Evolutionary conservation across 2,113 vertebrate genomes (phyloP), one percentile per base, ranked within the genome.

Genomic region (Cyprinodon brontotheroides): DNA sequence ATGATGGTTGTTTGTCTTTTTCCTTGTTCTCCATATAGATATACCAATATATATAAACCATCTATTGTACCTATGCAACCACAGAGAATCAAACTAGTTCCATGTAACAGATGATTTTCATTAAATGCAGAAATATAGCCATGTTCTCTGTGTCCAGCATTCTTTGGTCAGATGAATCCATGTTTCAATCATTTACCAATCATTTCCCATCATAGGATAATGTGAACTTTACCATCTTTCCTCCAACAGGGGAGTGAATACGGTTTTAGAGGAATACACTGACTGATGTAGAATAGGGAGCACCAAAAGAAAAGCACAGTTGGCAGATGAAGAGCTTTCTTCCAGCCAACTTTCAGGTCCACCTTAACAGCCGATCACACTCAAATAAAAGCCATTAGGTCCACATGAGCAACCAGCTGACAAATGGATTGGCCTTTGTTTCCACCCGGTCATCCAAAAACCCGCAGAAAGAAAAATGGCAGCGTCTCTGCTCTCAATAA

Each of bases 371-470:
- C 67, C 39, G 36, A 75, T 65, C 38, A 68, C 0, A 68, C 6
- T n/a, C 59, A 63, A 68, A 76, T 77, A 82, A 74, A 72, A 72
- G 36, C 9, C 0, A 0, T 48, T 61, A 4, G 67, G 64, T 10
- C 50, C 14, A 57, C 50, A n/a, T 57, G 50, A 57, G 50, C 50
- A 57, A n/a, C n/a, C 50, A 57, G 17, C 50, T 3, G 14, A n/a
- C 77, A 77, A 70, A 66, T 5, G 40, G 57, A 70, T 64, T 14
- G 40, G 83, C 72, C 64, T 57, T 65, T 50, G 74, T 63, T 74
- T 79, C 61, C 41, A 80, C 71, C 72, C 79, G 79, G 71, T 77
- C 68, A 36, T 41, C 70, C 62, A 7, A 72, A 68, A 87, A 61
- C 65, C 57, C 41, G 57, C 67, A 61, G 65, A 64, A 80, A 78